Conservation (phyloP, 2,888 invertebrate genomes). For the Ormyrus rosae region DNA sequence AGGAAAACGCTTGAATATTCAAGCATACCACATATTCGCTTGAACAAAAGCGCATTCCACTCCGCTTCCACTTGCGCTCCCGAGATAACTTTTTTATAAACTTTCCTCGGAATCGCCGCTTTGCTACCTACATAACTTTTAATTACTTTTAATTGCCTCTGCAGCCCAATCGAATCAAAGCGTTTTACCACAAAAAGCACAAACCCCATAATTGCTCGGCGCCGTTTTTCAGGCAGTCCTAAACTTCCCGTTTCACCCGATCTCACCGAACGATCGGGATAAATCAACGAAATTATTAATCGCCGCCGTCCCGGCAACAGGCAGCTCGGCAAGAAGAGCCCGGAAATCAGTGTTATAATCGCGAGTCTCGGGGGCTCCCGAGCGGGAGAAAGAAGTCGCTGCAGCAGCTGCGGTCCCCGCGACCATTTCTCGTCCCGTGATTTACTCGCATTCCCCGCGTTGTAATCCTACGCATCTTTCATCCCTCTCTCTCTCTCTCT, state of each 20-base stretch:
- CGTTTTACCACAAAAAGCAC: not conserved
- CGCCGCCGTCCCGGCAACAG: not conserved
- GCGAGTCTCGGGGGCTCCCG: not conserved
- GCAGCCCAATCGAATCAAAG: not conserved
- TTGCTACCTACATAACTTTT: not conserved
- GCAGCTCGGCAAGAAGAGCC: not conserved
- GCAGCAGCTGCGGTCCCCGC: not conserved
- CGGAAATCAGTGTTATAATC: slow-evolving; percentile 9
- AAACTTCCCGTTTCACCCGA: no score
- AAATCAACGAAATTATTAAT: slow-evolving; percentile 7
- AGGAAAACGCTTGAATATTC: not conserved
- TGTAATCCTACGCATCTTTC: slow-evolving; percentile 49
- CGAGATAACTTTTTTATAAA: slow-evolving; percentile 2
- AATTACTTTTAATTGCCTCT: slow-evolving; percentile 22
- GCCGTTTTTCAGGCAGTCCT: no score
- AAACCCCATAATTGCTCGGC: no score
- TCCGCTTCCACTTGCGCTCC: not conserved
- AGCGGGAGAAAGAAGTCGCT: not conserved
- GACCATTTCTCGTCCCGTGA: slow-evolving; percentile 14
- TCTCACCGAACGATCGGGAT: no score
- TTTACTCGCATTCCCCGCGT: slow-evolving; percentile 36
- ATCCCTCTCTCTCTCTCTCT: slow-evolving; percentile 25
- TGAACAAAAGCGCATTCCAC: slow-evolving; percentile 8
- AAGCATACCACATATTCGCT: not conserved
- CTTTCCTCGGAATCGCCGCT: not conserved